Base-by-base conservation (phyloP, 2,113 vertebrate species). In the Carassius gibelio region DNA sequence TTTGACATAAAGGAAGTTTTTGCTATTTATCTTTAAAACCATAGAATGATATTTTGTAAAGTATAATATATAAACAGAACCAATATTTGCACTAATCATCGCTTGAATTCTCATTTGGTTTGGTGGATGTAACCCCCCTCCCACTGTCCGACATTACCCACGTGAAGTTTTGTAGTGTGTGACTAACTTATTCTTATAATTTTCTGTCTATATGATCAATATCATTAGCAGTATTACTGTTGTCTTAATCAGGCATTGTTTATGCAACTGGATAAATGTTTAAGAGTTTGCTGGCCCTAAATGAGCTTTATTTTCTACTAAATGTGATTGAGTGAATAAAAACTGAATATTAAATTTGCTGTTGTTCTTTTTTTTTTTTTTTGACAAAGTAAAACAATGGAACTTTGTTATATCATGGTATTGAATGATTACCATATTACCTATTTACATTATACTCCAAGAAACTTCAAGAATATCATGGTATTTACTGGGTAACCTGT, bases 31-130 rank as follows among this genome's bases (percentile, higher is more conserved):
- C 92, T 84, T 59, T 83, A 90, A 81, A 74, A 83, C 17, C 64
- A 69, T 72, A 85, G 57, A 75, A 78, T 79, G 64, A 86, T 83
- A 79, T 87, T 66, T 87, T 93, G 91, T 93, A 93, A 89, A 93
- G 34, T 91, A 89, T 72, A 81, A 66, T 90, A 84, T 89, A 89
- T 89, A 84, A 88, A 77, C 84, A 38, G 62, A 77, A 57, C 68
- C 42, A 87, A 87, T 89, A 83, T 87, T 87, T 93, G 93, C 92
- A 94, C 91, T 94, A 93, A 91, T 89, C 91, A 84, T 88, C 81
- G 89, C 91, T 88, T 90, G 89, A 86, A 87, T 71, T 85, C 77
- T 82, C 42, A n/a, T 84, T 84, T 26, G 48, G 26, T 83, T 68
- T 13, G 14, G 15, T 74, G 82, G 45, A 72, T 19, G 50, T 71